Evolutionary conservation across 2,888 invertebrate species (phyloP).

Genomic region (Syritta pipiens): DNA sequence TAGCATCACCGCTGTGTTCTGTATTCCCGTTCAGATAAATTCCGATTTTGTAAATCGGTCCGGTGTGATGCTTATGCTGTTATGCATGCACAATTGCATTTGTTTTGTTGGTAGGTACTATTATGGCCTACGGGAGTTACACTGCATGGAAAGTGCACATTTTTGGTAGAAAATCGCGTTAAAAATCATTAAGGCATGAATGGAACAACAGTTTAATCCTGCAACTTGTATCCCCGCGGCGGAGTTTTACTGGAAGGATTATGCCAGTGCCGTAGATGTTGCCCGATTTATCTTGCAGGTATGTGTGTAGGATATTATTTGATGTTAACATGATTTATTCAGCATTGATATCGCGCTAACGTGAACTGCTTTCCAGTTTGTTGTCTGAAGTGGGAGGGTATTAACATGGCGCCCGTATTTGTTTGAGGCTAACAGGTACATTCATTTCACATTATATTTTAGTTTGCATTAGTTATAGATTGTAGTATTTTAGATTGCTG

Average conservation of each 20-base stretch:
- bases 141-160: neutral
- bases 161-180: slow-evolving; percentile 4
- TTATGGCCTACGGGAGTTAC: neutral
- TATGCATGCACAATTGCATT: neutral
- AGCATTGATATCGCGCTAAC: too few relatives aligned
- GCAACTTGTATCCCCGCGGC: neutral
- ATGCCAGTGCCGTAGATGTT: slow-evolving; percentile 3
- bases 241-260: slow-evolving; percentile 3
- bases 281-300: slow-evolving; percentile 5
- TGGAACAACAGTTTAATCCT: slow-evolving; percentile 8
- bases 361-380: too few relatives aligned
- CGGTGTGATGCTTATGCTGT: neutral
- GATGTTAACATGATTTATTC: slow-evolving; percentile 2
- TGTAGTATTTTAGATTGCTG: neutral
- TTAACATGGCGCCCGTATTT: too few relatives aligned
- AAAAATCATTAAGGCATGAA: slow-evolving; percentile 15
- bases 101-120: too few relatives aligned
- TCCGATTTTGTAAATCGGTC: slow-evolving; percentile 16
- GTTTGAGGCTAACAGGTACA: too few relatives aligned
- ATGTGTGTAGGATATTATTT: neutral
- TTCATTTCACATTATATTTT: too few relatives aligned
- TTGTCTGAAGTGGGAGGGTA: too few relatives aligned
- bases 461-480: neutral
- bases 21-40: slow-evolving; percentile 7
- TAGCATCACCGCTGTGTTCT: neutral